Evolutionary conservation across 1,140 invertebrate species (phyloP).

Genomic region (Panonychus citri): DNA sequence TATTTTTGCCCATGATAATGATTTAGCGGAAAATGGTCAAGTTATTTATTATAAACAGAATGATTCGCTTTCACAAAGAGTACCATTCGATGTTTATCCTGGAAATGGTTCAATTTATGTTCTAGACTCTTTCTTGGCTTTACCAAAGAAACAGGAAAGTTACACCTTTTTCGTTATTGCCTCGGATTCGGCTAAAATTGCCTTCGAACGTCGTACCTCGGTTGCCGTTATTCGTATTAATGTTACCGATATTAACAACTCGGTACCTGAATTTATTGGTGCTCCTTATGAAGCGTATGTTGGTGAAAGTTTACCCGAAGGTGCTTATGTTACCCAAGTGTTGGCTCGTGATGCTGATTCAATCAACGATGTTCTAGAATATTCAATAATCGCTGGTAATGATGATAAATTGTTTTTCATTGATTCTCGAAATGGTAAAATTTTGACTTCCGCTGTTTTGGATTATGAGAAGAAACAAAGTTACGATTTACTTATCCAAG

Average conservation of each 20-base stretch:
- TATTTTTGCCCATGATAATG: constrained; percentile 17
- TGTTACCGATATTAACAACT: constrained; percentile 26
- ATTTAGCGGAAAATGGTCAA: constrained; percentile 17
- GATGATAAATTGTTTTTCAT: constrained; percentile 18
- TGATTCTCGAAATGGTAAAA: constrained; percentile 14
- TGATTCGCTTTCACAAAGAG: constrained; percentile 14
- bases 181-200: constrained; percentile 15
- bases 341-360: constrained; percentile 12
- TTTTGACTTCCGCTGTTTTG: constrained; percentile 16
- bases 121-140: constrained; percentile 10
- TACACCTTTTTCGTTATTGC: constrained; percentile 19
- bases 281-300: constrained; percentile 17
- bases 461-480: constrained; percentile 17
- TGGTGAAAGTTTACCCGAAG: constrained; percentile 18
- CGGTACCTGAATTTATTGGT: constrained; percentile 13
- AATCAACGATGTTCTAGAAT: constrained; percentile 10
- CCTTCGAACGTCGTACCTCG: constrained; percentile 16
- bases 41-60: constrained; percentile 25
- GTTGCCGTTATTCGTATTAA: constrained; percentile 18
- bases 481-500: constrained; percentile 18
- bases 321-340: constrained; percentile 17
- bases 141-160: constrained; percentile 12
- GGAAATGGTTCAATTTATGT: constrained; percentile 19
- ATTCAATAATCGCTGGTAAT: constrained; percentile 17
- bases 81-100: constrained; percentile 17